Evolutionary conservation across 2,113 vertebrate species (phyloP).

Genomic region (Pangasianodon gigas): DNA sequence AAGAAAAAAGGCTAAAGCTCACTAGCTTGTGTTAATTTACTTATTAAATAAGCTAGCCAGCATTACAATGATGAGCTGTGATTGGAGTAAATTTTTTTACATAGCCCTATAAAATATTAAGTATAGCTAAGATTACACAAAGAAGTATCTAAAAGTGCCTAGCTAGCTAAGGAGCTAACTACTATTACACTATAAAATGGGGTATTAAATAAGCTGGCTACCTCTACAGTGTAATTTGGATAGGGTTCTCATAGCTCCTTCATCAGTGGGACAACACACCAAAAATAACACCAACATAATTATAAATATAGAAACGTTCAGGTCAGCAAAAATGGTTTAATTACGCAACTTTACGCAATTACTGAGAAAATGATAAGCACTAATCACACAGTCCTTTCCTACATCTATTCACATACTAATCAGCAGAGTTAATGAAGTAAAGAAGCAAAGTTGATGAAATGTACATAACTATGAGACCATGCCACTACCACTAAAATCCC

Average conservation of each 20-base stretch:
- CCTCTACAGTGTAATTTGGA: background rate
- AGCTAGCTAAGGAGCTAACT: background rate
- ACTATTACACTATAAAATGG: background rate
- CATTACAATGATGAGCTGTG: background rate
- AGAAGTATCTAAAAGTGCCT: background rate
- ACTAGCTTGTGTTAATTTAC: background rate
- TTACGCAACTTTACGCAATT: background rate
- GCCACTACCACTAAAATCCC: background rate
- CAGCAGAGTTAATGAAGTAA: background rate
- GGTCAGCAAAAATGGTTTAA: background rate
- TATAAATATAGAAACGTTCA: background rate
- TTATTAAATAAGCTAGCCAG: background rate
- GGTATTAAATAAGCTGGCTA: background rate
- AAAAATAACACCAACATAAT: background rate
- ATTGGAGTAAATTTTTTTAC: background rate
- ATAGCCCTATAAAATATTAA: background rate
- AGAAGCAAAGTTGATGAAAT: background rate
- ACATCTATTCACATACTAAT: slow-evolving; percentile 1
- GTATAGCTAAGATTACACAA: background rate
- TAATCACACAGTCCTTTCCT: background rate
- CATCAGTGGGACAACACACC: background rate
- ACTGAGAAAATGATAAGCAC: background rate
- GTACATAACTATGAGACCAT: background rate
- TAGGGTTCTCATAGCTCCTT: background rate
- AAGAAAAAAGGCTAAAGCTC: too few species aligned